These are phyloP conservation scores for Agriopis aurantiaria DNA, from an alignment of 2,888 invertebrate genomes.

Conservation along the genomic window DNA sequence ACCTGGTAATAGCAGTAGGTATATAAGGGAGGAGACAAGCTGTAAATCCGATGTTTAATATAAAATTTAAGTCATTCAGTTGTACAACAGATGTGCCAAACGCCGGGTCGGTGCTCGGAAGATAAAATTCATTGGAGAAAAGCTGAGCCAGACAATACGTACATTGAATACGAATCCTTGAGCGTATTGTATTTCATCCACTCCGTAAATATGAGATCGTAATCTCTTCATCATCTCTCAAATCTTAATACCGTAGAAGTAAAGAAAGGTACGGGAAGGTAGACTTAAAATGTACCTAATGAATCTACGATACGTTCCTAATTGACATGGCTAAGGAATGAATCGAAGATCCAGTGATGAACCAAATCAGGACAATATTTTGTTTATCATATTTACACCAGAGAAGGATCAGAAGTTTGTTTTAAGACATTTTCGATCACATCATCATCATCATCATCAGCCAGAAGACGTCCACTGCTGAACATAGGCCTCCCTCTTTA, in stretches of 20 bases:
- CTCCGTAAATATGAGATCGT: slow-evolving; percentile 19
- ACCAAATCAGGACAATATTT: background rate
- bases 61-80: slow-evolving; percentile 38
- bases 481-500: too few relatives aligned
- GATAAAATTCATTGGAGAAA: slow-evolving; percentile 63
- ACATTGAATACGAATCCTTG: slow-evolving; percentile 35
- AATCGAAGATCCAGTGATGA: background rate
- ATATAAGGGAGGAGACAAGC: slow-evolving; percentile 6
- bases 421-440: too few relatives aligned
- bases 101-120: slow-evolving; percentile 53
- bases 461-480: too few relatives aligned
- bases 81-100: slow-evolving; percentile 55
- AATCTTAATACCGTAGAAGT: slow-evolving; percentile 3
- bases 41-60: slow-evolving; percentile 29
- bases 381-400: too few relatives aligned
- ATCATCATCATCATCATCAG: too few relatives aligned
- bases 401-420: too few relatives aligned
- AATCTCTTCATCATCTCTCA: slow-evolving; percentile 29
- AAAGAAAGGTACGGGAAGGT: background rate
- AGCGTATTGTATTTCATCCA: slow-evolving; percentile 27
- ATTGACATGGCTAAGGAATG: background rate
- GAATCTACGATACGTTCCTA: background rate
- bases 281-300: background rate
- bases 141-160: slow-evolving; percentile 46
- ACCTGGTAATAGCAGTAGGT: background rate